Conservation (phyloP, 2,797 vertebrate genomes). For the Phoeniculus purpureus region DNA sequence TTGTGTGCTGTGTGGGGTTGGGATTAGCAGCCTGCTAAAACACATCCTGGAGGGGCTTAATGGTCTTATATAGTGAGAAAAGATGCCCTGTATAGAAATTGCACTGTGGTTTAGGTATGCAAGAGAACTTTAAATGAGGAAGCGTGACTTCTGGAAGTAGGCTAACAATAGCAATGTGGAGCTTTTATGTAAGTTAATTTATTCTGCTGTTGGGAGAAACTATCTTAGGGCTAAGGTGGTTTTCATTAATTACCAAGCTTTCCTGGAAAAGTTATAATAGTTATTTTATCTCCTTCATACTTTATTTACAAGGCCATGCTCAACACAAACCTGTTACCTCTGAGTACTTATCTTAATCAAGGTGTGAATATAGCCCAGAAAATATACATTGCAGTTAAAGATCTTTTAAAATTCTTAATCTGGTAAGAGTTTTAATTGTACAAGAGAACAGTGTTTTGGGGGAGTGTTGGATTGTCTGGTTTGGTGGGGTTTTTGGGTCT, state of each 20-base stretch:
- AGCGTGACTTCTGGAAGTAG: conserved; percentile 13
- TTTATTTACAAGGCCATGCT: conserved; percentile 24
- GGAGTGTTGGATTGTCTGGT: fast-evolving
- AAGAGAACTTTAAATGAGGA: conserved; percentile 27
- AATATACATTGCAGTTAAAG: not conserved
- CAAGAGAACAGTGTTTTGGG: not conserved
- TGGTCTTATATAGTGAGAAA: conserved; percentile 13
- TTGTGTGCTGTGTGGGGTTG: not conserved
- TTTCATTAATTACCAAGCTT: conserved; percentile 42
- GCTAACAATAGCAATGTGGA: conserved; percentile 53
- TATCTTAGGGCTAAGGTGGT: conserved; percentile 30
- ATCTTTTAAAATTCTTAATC: not conserved
- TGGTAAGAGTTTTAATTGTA: not conserved
- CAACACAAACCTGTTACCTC: not conserved
- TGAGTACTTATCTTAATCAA: not conserved
- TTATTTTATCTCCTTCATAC: conserved; percentile 13
- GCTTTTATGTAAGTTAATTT: conserved; percentile 49
- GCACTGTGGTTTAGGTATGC: conserved; percentile 23
- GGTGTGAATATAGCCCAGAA: not conserved
- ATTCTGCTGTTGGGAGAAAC: conserved; percentile 21
- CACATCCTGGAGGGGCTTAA: conserved; percentile 58
- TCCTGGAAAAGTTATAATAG: conserved; percentile 47
- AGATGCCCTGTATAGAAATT: not conserved
- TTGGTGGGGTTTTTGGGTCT: not conserved
- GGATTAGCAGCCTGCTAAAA: conserved; percentile 31